Evolutionary conservation across 2,797 vertebrate species (phyloP).

Genomic region (Rhyacichthys aspro): DNA sequence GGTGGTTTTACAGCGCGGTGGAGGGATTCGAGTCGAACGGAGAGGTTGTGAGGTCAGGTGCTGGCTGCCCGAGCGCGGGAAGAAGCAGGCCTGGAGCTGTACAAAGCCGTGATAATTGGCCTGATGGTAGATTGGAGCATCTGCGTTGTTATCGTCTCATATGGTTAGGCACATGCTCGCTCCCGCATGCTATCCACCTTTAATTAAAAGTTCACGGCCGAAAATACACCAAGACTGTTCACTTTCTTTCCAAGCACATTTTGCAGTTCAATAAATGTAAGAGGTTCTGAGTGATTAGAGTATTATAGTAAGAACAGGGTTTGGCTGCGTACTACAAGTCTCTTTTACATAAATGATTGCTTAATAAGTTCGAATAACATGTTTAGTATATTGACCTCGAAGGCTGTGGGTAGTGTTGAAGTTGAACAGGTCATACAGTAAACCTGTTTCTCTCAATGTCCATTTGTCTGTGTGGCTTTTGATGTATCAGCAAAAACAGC

Average conservation of each 20-base stretch:
- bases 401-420: conserved; percentile 22
- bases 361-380: conserved; percentile 37
- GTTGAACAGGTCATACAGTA: conserved; percentile 28
- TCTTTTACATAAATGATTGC: conserved; percentile 11
- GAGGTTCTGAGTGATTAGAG: conserved; percentile 27
- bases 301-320: conserved; percentile 24
- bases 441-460: conserved; percentile 11
- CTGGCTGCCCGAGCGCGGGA: conserved; percentile 10
- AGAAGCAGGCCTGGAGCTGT: conserved; percentile 11
- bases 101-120: conserved; percentile 55
- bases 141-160: conserved; percentile 49
- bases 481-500: conserved; percentile 56
- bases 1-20: conserved; percentile 35
- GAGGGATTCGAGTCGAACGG: conserved; percentile 10
- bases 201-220: conserved; percentile 44
- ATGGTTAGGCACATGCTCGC: conserved; percentile 37
- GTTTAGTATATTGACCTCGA: conserved; percentile 24
- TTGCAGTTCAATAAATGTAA: conserved; percentile 32
- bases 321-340: conserved; percentile 27
- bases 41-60: conserved; percentile 39
- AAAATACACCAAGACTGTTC: conserved; percentile 25
- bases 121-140: conserved; percentile 43
- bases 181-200: conserved; percentile 16
- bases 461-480: conserved; percentile 44
- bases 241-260: conserved; percentile 31